phyloP scores from a whole-genome alignment of 2,888 invertebrate species.

The Eristalis pertinax region DNA sequence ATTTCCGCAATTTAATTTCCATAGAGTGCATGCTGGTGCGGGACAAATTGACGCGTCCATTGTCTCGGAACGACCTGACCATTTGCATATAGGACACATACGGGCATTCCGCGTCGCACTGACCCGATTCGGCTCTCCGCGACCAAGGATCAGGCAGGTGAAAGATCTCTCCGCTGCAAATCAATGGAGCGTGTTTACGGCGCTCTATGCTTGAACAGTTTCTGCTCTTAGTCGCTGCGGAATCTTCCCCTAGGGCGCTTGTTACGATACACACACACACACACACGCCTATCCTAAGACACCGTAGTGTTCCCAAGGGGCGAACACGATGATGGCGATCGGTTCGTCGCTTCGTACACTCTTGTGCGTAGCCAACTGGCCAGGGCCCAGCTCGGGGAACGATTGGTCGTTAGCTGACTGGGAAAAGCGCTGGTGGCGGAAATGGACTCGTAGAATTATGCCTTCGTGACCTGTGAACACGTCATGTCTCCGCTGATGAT shows the following conservation, averaged over 20 bases:
- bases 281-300: slow-evolving; percentile 18
- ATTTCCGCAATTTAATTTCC: slow-evolving; percentile 62
- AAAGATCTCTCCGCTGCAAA: slow-evolving; percentile 46
- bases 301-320: slow-evolving; percentile 53
- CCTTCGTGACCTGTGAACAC: slow-evolving; percentile 67
- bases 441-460: slow-evolving; percentile 62
- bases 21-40: slow-evolving; percentile 37
- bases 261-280: slow-evolving; percentile 34
- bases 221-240: slow-evolving; percentile 28
- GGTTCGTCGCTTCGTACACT: slow-evolving; percentile 11
- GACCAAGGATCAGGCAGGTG: slow-evolving; percentile 41
- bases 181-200: slow-evolving; percentile 59
- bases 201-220: slow-evolving; percentile 58
- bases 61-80: slow-evolving; percentile 51
- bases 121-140: slow-evolving; percentile 48
- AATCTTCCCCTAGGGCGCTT: slow-evolving; percentile 52
- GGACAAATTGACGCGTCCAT: slow-evolving; percentile 66
- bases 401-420: slow-evolving; percentile 55
- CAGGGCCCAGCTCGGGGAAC: slow-evolving; percentile 16
- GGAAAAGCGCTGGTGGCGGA: slow-evolving; percentile 50
- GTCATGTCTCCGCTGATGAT: slow-evolving; percentile 47
- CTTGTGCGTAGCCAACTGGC: slow-evolving; percentile 28
- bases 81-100: slow-evolving; percentile 4
- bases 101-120: slow-evolving; percentile 10
- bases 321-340: slow-evolving; percentile 55